Conservation (phyloP, 2,888 invertebrate genomes). For the Argynnis bischoffii region DNA sequence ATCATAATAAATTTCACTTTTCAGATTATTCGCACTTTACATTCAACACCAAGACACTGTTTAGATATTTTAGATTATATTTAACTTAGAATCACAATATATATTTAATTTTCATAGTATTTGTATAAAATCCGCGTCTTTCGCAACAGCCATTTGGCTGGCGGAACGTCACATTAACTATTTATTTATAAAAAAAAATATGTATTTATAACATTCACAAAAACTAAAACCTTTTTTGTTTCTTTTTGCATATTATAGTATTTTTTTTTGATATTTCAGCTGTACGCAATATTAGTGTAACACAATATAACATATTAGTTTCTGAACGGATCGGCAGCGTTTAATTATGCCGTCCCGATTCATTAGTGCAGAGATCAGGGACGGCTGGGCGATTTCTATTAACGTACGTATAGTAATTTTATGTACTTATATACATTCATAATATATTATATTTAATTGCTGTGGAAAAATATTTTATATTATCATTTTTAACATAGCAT, state of each 20-base stretch:
- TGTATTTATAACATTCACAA: background rate
- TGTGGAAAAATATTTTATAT: too few species aligned
- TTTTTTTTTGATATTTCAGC: conserved; percentile 12
- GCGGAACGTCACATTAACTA: conserved; percentile 1
- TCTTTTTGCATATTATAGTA: background rate
- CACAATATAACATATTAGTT: conserved; percentile 52
- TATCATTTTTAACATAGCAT: too few species aligned
- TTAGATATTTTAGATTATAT: background rate
- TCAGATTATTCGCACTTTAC: conserved; percentile 16
- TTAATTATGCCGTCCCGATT: conserved; percentile 80
- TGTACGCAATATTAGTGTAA: conserved; percentile 42
- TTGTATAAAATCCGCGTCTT: background rate
- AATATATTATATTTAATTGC: too few species aligned
- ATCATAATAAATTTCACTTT: conserved; percentile 32
- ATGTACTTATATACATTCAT: too few species aligned
- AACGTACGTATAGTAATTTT: background rate
- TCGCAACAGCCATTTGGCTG: background rate
- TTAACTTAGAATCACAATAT: background rate
- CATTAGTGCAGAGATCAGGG: conserved; percentile 76
- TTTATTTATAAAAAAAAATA: background rate
- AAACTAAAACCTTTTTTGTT: background rate
- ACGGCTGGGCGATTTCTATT: conserved; percentile 46
- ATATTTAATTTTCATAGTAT: background rate
- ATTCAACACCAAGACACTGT: background rate
- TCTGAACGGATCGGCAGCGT: conserved; percentile 72